A percentile compares a stretch with the other conserved stretches of the same genome.
Conservation (phyloP, 1,140 invertebrate genomes). For the Drosophila oshimai region DNA sequence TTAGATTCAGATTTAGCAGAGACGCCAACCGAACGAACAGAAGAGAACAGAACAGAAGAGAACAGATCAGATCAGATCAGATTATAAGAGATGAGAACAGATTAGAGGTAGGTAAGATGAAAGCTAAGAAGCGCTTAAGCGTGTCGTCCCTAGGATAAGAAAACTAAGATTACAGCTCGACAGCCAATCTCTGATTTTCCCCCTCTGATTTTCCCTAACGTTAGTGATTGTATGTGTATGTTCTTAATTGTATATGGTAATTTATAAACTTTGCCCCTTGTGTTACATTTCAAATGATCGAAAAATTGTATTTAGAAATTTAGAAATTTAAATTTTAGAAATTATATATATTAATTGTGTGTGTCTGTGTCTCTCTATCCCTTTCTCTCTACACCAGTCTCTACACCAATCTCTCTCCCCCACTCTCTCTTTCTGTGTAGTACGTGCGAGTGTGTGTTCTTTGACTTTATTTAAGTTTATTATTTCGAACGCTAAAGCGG, state of each 20-base stretch:
- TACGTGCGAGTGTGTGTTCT: slow-evolving; percentile 5
- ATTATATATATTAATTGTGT: neutral
- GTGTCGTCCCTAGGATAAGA: slow-evolving; percentile 51
- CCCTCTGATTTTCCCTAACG: too few species aligned
- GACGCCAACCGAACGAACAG: slow-evolving; percentile 4
- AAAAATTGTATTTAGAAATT: slow-evolving; percentile 15
- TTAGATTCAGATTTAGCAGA: neutral
- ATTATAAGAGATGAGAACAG: neutral
- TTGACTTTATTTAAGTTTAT: slow-evolving; percentile 28
- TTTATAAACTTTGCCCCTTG: slow-evolving; percentile 18
- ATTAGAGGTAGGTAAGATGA: neutral
- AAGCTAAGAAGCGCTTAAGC: slow-evolving; percentile 36
- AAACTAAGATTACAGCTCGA: neutral
- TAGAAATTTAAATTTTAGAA: neutral
- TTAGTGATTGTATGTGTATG: slow-evolving; percentile 1
- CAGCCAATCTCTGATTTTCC: slow-evolving; percentile 7
- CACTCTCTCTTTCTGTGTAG: slow-evolving; percentile 1
- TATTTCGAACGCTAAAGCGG: slow-evolving; percentile 19
- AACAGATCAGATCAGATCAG: slow-evolving; percentile 6
- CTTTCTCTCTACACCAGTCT: neutral
- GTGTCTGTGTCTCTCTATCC: slow-evolving; percentile 6
- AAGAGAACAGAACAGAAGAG: slow-evolving; percentile 17
- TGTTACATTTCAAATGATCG: slow-evolving; percentile 47
- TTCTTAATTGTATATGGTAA: slow-evolving; percentile 7
- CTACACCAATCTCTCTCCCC: neutral